Base-by-base conservation (phyloP, 1,140 invertebrate genomes). In the Microvelia longipes region DNA sequence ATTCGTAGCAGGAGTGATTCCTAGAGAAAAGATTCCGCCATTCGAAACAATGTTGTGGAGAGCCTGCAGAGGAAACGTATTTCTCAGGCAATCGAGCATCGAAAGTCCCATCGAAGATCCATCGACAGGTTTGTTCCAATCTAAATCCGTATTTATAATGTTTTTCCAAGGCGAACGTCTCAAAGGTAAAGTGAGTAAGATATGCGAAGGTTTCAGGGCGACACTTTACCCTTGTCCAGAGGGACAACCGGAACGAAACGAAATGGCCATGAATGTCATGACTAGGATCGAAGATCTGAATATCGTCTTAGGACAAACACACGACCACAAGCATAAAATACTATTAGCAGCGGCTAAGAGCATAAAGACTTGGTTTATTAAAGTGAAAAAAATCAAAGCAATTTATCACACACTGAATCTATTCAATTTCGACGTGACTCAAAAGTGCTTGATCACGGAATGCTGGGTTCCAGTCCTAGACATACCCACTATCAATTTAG, bases 101-200 rank as follows among this genome's bases (percentile, higher is more conserved):
- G 89, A 92, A 64, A 84, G 86, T 66, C 87, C 91, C 63, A 80
- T 96, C 94, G 91, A 94, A 28, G 93, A 96, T 75, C 86, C 93
- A 77, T 65, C 28, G 26, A 63, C 1, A 13, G 61, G 68, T 1
- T 15, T 26, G 14, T 15, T 19, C 28, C 13, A 11, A 2, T 15
- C n/a, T 2, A 99, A 98, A 80, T 92, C 90, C 25, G 95, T 97
- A 27, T 98, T 98, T 82, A 96, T 98, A 76, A 93, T 98, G 67
- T 98, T 98, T 83, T 98, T 98, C 85, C 96, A 98, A 95, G 96
- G 96, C 71, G 96, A 98, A 80, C 94, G 98, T 80, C 81, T 98
- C 70, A 98, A 98, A 82, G 90, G 87, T 0, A 87, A 94, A 69
- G 94, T 98, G 0, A 97, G 96, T 83, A 99, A 98, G 79, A 98